phyloP scores from a whole-genome alignment of 2,888 invertebrate genomes.

The Chloromyia formosa region DNA sequence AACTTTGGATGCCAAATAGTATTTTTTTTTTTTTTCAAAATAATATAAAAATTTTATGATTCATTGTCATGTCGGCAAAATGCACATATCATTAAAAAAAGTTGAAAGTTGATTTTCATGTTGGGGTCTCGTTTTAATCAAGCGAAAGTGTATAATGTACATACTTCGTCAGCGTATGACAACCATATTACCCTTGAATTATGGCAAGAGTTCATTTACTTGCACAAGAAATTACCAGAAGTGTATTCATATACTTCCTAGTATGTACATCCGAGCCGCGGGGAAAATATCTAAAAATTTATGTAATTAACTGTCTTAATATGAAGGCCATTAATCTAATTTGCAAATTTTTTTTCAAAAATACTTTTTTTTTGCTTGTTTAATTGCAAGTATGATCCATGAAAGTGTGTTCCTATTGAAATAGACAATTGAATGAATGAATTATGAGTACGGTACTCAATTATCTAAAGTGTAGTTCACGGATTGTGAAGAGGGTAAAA shows the following conservation, averaged over 20 bases:
- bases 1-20: no score
- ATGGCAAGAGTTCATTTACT: not conserved
- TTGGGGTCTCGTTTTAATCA: not conserved
- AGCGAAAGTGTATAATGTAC: not conserved
- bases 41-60: no score
- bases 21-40: no score
- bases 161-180: not conserved
- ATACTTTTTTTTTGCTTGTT: no score
- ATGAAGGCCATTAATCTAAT: not conserved
- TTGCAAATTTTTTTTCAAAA: not conserved
- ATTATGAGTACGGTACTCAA: no score
- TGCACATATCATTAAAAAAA: not conserved
- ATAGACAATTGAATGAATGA: no score
- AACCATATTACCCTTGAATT: conserved; percentile 2
- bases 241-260: not conserved
- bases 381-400: no score
- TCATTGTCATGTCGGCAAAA: not conserved
- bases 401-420: no score
- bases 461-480: no score
- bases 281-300: not conserved
- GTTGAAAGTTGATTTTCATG: conserved; percentile 33
- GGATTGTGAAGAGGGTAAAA: no score
- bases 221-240: not conserved
- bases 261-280: not conserved
- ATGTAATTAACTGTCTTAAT: not conserved